A percentile compares a stretch with the other conserved stretches of the same genome.
Evolutionary conservation across 2,113 vertebrate species (phyloP).

Genomic region (Empidonax alnorum): DNA sequence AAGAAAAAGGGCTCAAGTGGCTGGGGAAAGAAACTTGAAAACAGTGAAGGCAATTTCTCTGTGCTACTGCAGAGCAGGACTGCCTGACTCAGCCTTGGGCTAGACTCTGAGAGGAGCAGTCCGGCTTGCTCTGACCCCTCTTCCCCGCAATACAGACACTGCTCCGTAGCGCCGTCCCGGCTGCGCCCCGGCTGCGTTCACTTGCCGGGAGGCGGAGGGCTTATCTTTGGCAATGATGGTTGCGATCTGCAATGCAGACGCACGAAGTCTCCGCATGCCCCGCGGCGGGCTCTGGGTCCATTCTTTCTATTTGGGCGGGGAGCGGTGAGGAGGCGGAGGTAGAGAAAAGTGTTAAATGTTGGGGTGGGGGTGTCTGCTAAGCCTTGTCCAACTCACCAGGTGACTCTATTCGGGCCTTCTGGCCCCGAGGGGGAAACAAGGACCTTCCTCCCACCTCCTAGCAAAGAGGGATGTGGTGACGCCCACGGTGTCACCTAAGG

Average conservation of each 20-base stretch:
- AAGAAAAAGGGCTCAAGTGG: not conserved
- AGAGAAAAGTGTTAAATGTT: not conserved
- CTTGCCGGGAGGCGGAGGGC: not conserved
- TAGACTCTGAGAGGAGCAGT: too few species aligned
- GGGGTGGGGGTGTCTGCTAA: not conserved
- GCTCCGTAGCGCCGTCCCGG: fast-evolving
- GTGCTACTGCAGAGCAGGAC: not conserved
- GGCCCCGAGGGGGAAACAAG: not conserved
- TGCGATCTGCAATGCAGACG: conserved; percentile 32
- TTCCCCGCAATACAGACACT: fast-evolving
- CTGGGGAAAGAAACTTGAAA: not conserved
- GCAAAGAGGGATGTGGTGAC: not conserved
- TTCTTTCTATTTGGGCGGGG: not conserved
- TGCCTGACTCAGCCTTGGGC: not conserved
- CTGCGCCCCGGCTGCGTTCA: fast-evolving
- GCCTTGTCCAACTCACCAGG: not conserved
- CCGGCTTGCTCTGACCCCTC: not conserved
- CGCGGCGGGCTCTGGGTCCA: not conserved
- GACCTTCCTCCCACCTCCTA: not conserved
- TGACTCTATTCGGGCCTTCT: not conserved
- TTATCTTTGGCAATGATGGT: not conserved
- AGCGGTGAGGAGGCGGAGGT: not conserved
- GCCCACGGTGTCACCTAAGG: not conserved
- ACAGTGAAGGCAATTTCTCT: not conserved
- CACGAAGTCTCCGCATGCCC: not conserved